A percentile compares a stretch with the other conserved stretches of the same genome.
These are phyloP conservation scores for Emydoidea blandingii DNA, from an alignment of 2,797 vertebrate species.

Conservation along the genomic window DNA sequence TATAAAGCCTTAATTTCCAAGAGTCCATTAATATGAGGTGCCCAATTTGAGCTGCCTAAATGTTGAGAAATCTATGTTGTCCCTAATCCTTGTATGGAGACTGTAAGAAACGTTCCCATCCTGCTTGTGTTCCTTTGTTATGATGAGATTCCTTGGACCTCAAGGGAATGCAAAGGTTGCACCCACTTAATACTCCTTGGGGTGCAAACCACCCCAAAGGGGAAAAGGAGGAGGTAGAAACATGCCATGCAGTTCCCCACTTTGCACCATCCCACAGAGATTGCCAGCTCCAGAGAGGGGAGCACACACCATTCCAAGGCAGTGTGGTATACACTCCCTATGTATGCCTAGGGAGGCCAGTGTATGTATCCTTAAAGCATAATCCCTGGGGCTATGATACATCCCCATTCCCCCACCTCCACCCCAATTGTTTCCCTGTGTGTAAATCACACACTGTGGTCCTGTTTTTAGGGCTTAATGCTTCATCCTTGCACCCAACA, in stretches of 20 bases:
- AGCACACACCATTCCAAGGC: not conserved
- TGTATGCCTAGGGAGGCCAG: not conserved
- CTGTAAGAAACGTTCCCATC: not conserved
- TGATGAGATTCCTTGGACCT: not conserved
- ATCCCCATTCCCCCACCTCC: too few relatives aligned
- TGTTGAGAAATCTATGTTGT: not conserved
- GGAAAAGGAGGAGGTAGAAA: not conserved
- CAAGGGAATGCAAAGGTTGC: not conserved
- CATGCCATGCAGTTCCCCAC: accelerated
- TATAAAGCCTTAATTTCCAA: accelerated
- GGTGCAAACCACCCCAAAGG: not conserved
- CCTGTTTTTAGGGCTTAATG: not conserved
- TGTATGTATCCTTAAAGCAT: not conserved
- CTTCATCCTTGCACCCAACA: conserved; percentile 36
- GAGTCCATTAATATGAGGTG: not conserved
- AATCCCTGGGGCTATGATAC: accelerated
- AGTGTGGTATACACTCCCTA: not conserved
- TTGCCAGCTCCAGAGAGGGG: not conserved
- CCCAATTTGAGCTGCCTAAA: not conserved
- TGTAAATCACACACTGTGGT: not conserved
- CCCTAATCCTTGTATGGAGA: not conserved
- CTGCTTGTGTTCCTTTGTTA: accelerated
- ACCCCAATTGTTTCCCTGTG: not conserved
- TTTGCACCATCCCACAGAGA: accelerated
- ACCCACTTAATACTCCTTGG: not conserved